phyloP scores from a whole-genome alignment of 2,113 vertebrate species.

The Platanista minor region DNA sequence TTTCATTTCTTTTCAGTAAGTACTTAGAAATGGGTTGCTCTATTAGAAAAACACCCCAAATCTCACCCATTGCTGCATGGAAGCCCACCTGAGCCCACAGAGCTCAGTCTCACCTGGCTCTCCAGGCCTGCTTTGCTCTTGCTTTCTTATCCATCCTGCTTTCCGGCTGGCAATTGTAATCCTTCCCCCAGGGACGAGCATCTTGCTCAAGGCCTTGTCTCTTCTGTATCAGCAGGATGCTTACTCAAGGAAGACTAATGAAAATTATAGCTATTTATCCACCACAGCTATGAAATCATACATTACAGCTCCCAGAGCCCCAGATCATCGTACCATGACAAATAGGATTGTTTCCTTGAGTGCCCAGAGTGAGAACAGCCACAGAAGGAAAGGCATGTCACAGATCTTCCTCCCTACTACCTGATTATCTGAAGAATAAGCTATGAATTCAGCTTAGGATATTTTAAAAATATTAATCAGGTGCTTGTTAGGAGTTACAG shows the following conservation, averaged over 20 bases:
- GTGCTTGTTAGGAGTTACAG: not conserved
- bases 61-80: not conserved
- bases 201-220: not conserved
- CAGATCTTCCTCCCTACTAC: not conserved
- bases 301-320: slow-evolving; percentile 52
- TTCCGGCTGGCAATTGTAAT: not conserved
- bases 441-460: not conserved
- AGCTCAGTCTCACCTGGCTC: not conserved
- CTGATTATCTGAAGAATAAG: slow-evolving; percentile 25
- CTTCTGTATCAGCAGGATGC: slow-evolving; percentile 42
- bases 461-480: slow-evolving; percentile 7
- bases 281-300: slow-evolving; percentile 52
- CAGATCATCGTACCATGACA: slow-evolving; percentile 63
- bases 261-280: slow-evolving; percentile 73
- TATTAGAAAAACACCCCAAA: not conserved
- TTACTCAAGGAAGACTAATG: slow-evolving; percentile 68
- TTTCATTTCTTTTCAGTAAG: not conserved
- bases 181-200: not conserved
- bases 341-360: slow-evolving; percentile 51
- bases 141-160: fast-evolving
- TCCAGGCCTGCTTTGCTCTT: not conserved
- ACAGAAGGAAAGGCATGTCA: not conserved
- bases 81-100: not conserved
- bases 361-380: slow-evolving; percentile 5
- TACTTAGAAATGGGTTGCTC: not conserved